These are phyloP conservation scores for Pterocles gutturalis DNA, from an alignment of 2,113 vertebrate genomes.

Conservation along the genomic window DNA sequence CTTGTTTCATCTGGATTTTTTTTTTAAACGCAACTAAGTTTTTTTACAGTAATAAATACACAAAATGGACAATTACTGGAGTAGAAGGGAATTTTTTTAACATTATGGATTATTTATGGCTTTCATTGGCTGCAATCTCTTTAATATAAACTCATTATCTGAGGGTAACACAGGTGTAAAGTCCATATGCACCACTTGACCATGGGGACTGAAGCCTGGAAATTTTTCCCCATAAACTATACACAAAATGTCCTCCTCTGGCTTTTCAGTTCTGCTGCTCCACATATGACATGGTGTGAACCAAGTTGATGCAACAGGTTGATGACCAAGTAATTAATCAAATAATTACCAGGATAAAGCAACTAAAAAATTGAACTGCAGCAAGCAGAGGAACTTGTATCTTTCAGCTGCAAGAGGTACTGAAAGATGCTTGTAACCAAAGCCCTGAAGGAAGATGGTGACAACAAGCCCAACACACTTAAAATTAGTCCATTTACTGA, in stretches of 20 bases:
- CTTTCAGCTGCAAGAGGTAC: neutral
- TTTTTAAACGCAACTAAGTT: neutral
- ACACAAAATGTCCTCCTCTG: neutral
- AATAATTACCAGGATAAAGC: neutral
- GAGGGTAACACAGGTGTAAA: neutral
- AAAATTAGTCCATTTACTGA: neutral
- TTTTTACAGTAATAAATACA: neutral
- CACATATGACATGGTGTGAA: neutral
- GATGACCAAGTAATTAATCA: neutral
- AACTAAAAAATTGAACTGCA: neutral
- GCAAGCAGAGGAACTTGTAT: fast-evolving
- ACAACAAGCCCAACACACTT: neutral
- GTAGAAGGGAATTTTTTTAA: neutral
- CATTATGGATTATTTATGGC: neutral
- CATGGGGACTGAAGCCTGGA: neutral
- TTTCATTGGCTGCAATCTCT: neutral
- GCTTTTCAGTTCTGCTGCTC: neutral
- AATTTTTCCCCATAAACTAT: neutral
- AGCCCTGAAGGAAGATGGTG: neutral
- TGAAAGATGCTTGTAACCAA: neutral
- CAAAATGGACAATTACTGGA: neutral
- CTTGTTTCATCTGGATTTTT: neutral
- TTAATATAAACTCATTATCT: neutral
- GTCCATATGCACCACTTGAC: neutral
- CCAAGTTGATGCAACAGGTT: neutral